Base-by-base conservation (phyloP, 1,140 invertebrate genomes). In the Lepidostoma basale region DNA sequence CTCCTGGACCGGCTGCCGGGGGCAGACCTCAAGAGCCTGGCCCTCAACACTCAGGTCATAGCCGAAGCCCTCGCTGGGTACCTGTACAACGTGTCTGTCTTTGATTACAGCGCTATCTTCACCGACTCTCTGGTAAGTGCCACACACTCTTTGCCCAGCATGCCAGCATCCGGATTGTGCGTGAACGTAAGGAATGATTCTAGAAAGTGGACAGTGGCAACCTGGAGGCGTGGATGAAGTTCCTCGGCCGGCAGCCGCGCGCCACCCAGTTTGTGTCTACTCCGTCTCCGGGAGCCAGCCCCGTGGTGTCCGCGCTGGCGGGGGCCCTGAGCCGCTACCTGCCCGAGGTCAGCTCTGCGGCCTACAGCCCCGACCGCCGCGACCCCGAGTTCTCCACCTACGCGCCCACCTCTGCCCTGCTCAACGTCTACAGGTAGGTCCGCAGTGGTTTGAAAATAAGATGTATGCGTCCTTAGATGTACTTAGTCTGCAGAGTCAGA, bases 301-400 rank as follows among this genome's bases (percentile, higher is more conserved):
- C 85, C 26, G 74, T 93, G 74, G 81, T 93, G 10, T 80, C 77
- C 67, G 85, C 87, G 12, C 79, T 93, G 28, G 88, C 90, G 74
- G 88, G 92, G 76, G 83, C 86, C n/a, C 87, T 98, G 79, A 81
- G 81, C 68, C 90, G 90, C 67, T 91, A 92, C 77, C 84, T 93
- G 30, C 88, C 89, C 75, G 91, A 93, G 74, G 88, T 91, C 1
- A 90, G 90, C 77, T 76, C 89, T 9, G 87, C 87, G 9, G 80
- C 86, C 63, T 86, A 92, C 64, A 85, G 84, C 54, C 87, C 91
- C 9, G 93, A 95, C 77, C 92, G 90, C 76, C 83, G 95, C 47
- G 96, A 98, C 78, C 95, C 96, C 0, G 96, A 98, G 77, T 96
- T 96, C 83, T 87, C 93, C 64, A 93, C 98, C 74, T 98, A 97